Conservation (phyloP, 2,113 vertebrate species). For the Puma concolor region DNA sequence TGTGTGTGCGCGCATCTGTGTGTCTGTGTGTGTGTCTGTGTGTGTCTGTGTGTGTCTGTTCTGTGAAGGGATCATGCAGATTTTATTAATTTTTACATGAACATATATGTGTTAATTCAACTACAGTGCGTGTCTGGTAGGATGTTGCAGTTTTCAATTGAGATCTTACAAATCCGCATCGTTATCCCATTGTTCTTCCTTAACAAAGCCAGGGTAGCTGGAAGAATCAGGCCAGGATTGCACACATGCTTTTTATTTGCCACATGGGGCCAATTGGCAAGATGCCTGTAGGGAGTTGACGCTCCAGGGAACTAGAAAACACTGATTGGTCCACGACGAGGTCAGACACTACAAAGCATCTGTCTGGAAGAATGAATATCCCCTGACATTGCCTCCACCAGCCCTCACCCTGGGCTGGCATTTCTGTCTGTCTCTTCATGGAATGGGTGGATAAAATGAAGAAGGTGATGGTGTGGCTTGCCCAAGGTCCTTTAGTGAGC, state of each 20-base stretch:
- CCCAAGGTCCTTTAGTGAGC: neutral
- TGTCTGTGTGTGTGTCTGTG: neutral
- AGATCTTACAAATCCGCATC: neutral
- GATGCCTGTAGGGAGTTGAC: neutral
- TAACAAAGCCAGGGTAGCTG: neutral
- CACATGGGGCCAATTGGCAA: neutral
- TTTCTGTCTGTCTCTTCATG: neutral
- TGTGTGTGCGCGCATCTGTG: neutral
- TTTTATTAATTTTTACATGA: neutral
- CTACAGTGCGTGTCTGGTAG: neutral
- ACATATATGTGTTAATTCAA: neutral
- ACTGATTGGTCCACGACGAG: rapidly evolving
- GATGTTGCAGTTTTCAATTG: neutral
- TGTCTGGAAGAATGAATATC: neutral
- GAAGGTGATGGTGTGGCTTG: neutral
- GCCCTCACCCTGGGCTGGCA: neutral
- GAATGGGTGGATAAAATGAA: neutral
- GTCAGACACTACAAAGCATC: neutral
- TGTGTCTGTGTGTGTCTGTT: neutral
- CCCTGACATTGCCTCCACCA: neutral
- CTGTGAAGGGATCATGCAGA: neutral
- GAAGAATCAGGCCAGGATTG: neutral
- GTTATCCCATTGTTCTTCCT: neutral
- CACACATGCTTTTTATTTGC: neutral
- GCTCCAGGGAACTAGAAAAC: neutral